phyloP scores from a whole-genome alignment of 2,888 invertebrate species.

The Drosophila mercatorum region DNA sequence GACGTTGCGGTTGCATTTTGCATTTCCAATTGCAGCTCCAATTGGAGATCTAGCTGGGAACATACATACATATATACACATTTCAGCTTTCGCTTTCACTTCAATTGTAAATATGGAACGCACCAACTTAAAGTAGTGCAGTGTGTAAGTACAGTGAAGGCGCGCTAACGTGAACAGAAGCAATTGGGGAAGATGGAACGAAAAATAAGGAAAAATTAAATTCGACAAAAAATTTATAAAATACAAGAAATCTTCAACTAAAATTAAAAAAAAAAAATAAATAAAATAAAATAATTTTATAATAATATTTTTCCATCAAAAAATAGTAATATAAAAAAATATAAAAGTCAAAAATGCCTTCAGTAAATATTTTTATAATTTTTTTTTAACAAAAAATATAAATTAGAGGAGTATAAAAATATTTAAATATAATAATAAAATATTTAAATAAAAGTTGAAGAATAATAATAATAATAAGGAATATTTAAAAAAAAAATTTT shows the following conservation, averaged over 20 bases:
- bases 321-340: neutral
- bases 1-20: constrained; percentile 75
- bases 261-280: no score
- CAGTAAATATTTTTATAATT: no score
- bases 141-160: constrained; percentile 20
- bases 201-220: neutral
- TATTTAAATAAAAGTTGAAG: no score
- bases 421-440: no score
- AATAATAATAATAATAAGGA: no score
- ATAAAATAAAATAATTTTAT: no score
- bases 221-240: neutral
- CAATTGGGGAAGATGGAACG: neutral
- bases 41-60: constrained; percentile 3
- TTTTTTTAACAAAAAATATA: no score
- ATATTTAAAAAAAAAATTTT: no score
- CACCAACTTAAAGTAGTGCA: constrained; percentile 14
- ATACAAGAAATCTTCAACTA: neutral
- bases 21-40: constrained; percentile 47
- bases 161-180: neutral
- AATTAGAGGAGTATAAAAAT: no score
- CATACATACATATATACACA: neutral
- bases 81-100: constrained; percentile 50
- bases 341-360: no score
- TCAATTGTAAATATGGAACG: constrained; percentile 34
- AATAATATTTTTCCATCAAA: neutral